A percentile compares a stretch with the other conserved stretches of the same genome.
Conservation (phyloP, 2,888 invertebrate genomes). For the Neoitamus cyanurus region DNA sequence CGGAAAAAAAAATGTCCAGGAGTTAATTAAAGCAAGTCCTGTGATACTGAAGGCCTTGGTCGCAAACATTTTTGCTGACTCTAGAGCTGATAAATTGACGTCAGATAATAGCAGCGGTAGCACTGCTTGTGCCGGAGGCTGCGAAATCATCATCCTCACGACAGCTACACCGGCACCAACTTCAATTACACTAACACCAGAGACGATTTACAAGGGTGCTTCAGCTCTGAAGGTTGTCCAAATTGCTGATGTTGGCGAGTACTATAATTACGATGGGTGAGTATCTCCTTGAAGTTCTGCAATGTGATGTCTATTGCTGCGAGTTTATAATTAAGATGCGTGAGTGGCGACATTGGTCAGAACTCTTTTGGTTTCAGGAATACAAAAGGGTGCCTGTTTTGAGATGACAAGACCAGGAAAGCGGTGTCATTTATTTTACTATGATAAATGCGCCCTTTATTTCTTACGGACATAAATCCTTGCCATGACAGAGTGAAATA, state of each 20-base stretch:
- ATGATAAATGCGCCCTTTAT: no score
- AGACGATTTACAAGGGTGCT: slow-evolving; percentile 66
- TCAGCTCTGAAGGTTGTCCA: slow-evolving; percentile 60
- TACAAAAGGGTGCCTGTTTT: not conserved
- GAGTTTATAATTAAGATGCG: slow-evolving; percentile 42
- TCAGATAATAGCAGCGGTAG: not conserved
- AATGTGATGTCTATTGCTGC: not conserved
- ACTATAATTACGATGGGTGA: slow-evolving; percentile 50
- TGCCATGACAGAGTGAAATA: slow-evolving; percentile 6
- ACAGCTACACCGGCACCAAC: slow-evolving; percentile 32
- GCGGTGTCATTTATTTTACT: no score
- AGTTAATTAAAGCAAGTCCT: slow-evolving; percentile 65
- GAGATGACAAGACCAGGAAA: no score
- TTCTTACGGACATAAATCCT: no score
- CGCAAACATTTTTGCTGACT: slow-evolving; percentile 63
- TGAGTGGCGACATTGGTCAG: not conserved
- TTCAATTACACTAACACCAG: slow-evolving; percentile 66
- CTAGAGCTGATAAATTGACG: slow-evolving; percentile 53
- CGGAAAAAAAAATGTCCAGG: slow-evolving; percentile 62
- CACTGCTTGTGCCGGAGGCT: not conserved
- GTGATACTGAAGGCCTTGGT: slow-evolving; percentile 65
- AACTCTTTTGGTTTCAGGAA: not conserved
- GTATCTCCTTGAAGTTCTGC: not conserved
- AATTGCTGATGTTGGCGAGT: slow-evolving; percentile 47
- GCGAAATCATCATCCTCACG: not conserved